Evolutionary conservation across 2,113 vertebrate species (phyloP), one percentile per base, ranked within the genome.

Genomic region (Megatriorchis doriae): DNA sequence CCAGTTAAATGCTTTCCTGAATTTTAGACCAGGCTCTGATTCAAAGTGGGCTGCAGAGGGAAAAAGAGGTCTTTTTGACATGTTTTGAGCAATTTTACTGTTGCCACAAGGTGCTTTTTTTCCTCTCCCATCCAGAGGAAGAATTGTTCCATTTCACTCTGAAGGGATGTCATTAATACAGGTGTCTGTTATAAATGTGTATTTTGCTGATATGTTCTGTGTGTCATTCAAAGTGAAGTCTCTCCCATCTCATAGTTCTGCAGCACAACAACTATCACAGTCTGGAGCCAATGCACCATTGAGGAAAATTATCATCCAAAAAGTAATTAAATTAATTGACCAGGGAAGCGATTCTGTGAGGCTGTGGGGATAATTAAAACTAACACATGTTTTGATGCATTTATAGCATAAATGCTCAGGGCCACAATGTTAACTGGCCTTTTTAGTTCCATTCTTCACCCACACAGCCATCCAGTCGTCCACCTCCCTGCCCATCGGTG

Each of bases 241-340:
- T 83, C 81, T 66, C 86, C 91, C 77, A 32, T 53, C 77, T 42
- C 88, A 7, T 0, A 55, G 73, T 21, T 74, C 91, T 83, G 93
- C 88, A 88, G 86, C 74, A 94, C 70, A 91, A 86, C 62, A 26
- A 21, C 91, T 20, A 65, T 32, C 66, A 20, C 70, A 86, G 86
- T 43, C 90, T 81, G 90, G 58, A 95, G 92, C 80, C 86, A 91
- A 43, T 9, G 77, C 77, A 83, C 94, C 91, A 88, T 25, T 85
- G 88, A 95, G 93, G 90, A 91, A 97, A 96, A 97, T 79, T 94
- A 97, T 96, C 92, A 94, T 40, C 71, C 86, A 66, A 95, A 96
- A 93, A 87, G 93, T 93, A 95, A 97, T 97, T 95, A 96, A 96
- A 97, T 96, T 96, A 97, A 97, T 97, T 97, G 96, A 96, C 94